A percentile compares a stretch with the other conserved stretches of the same genome.
phyloP scores from a whole-genome alignment of 2,797 vertebrate genomes.

The Characodon lateralis region DNA sequence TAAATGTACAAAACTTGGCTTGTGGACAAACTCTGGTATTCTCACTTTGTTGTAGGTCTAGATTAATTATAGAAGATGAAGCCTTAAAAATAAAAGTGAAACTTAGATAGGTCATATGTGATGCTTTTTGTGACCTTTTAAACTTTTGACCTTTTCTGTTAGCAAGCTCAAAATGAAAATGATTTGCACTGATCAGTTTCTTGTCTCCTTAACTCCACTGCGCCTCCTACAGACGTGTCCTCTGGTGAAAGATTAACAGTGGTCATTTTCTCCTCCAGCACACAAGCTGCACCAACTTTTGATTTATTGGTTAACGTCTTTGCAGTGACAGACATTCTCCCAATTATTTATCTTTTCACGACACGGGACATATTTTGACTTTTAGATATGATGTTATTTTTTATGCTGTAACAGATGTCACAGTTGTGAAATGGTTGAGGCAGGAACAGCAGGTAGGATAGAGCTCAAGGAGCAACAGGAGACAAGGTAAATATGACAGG shows the following conservation, averaged over 20 bases:
- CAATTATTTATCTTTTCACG: constrained; percentile 80
- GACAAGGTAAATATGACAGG: constrained; percentile 75
- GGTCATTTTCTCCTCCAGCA: constrained; percentile 62
- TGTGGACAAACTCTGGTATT: background rate
- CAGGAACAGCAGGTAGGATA: constrained; percentile 91
- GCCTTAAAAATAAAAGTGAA: background rate
- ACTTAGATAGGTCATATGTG: constrained; percentile 71
- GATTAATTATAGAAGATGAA: background rate
- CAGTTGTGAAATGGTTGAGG: constrained; percentile 89
- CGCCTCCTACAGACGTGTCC: constrained; percentile 88
- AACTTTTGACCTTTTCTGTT: constrained; percentile 82
- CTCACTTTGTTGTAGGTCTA: background rate
- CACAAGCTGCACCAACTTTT: constrained; percentile 89
- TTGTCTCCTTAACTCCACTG: constrained; percentile 89
- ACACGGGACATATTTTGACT: constrained; percentile 91
- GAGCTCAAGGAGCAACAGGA: constrained; percentile 76
- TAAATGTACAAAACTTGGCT: background rate
- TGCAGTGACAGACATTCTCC: constrained; percentile 94
- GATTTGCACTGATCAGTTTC: constrained; percentile 96
- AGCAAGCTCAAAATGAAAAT: constrained; percentile 84
- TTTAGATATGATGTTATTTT: constrained; percentile 88
- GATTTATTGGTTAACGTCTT: constrained; percentile 94
- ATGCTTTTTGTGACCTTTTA: constrained; percentile 71
- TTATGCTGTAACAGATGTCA: constrained; percentile 93
- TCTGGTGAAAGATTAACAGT: constrained; percentile 92